Evolutionary conservation across 2,113 vertebrate species (phyloP).

Genomic region (Anguilla japonica): DNA sequence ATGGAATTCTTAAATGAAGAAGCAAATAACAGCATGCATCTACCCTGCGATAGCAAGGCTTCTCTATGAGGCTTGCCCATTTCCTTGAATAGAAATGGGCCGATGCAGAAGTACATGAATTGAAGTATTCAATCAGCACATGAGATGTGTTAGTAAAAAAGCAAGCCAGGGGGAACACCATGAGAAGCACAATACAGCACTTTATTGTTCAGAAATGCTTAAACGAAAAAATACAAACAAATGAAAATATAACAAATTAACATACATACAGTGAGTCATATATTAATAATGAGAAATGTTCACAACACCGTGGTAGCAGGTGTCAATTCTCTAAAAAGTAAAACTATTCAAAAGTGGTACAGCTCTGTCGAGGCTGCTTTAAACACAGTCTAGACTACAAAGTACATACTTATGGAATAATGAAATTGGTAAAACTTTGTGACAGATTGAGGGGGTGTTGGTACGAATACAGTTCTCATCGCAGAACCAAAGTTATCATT

Average conservation of each 20-base stretch:
- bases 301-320: conserved; percentile 70
- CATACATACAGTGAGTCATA: conserved; percentile 85
- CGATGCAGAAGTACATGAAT: neutral
- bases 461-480: conserved; percentile 50
- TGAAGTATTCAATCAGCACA: neutral
- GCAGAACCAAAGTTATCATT: conserved; percentile 35
- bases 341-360: conserved; percentile 73
- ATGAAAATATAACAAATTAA: conserved; percentile 87
- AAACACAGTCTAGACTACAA: conserved; percentile 81
- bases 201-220: conserved; percentile 96
- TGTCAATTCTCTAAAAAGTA: conserved; percentile 72
- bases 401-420: conserved; percentile 81
- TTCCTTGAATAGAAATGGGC: neutral
- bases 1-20: neutral
- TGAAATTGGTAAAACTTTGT: conserved; percentile 77
- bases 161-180: conserved; percentile 41
- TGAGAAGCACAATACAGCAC: conserved; percentile 98
- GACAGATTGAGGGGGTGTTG: conserved; percentile 24
- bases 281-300: conserved; percentile 81
- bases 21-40: neutral
- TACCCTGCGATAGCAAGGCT: neutral
- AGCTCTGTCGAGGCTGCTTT: conserved; percentile 71
- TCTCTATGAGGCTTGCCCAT: neutral
- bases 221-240: conserved; percentile 86
- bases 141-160: conserved; percentile 21